These are phyloP conservation scores for Asteroscopus sphinx DNA, from an alignment of 2,888 invertebrate genomes.

Conservation along the genomic window DNA sequence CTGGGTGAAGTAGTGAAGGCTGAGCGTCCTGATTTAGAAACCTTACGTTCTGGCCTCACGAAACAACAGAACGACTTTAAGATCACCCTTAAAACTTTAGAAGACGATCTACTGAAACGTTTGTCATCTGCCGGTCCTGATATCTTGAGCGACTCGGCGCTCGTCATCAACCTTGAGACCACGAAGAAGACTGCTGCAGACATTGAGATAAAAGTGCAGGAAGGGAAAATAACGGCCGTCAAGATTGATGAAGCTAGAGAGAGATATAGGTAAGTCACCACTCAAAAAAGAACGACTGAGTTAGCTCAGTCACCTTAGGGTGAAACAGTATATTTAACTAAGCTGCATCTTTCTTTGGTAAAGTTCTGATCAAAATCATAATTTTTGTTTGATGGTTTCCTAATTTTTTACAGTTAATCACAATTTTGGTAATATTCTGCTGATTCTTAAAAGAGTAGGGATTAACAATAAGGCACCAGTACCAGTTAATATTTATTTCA, in stretches of 20 bases:
- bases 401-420: too few relatives aligned
- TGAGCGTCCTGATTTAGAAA: constrained; percentile 97
- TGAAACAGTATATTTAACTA: too few relatives aligned
- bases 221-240: constrained; percentile 95
- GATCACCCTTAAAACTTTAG: constrained; percentile 96
- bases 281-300: too few relatives aligned
- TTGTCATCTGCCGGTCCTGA: constrained; percentile 97
- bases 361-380: too few relatives aligned
- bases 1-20: constrained; percentile 98
- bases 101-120: constrained; percentile 96
- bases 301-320: too few relatives aligned
- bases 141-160: constrained; percentile 96
- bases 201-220: constrained; percentile 95
- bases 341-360: too few relatives aligned
- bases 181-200: constrained; percentile 98
- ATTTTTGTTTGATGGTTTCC: too few relatives aligned
- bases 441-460: too few relatives aligned
- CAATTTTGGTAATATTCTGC: too few relatives aligned
- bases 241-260: constrained; percentile 98
- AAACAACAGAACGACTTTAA: constrained; percentile 98
- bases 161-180: constrained; percentile 97
- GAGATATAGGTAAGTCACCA: constrained; percentile 92
- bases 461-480: too few relatives aligned
- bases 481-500: too few relatives aligned
- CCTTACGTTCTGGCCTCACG: constrained; percentile 94